phyloP scores from a whole-genome alignment of 2,888 invertebrate genomes.

The Escarpia spicata region DNA sequence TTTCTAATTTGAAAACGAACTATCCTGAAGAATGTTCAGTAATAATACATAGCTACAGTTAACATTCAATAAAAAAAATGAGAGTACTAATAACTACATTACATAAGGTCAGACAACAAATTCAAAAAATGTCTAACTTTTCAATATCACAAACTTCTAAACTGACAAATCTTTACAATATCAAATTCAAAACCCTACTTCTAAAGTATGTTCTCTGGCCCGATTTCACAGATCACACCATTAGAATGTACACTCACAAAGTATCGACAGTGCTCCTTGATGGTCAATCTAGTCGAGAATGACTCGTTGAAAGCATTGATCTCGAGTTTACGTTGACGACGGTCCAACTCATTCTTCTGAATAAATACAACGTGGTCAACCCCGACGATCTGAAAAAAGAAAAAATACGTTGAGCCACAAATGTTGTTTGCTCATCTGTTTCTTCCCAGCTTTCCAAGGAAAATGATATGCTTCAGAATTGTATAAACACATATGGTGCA shows the following conservation, averaged over 20 bases:
- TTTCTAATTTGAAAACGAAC: too few relatives aligned
- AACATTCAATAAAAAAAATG: background rate
- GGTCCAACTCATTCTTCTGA: constrained; percentile 87
- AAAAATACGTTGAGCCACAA: background rate
- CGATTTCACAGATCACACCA: background rate
- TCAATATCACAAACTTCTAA: too few relatives aligned
- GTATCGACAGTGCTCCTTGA: constrained; percentile 88
- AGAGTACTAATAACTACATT: background rate
- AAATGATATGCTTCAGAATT: background rate
- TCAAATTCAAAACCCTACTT: background rate
- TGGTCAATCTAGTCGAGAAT: constrained; percentile 83
- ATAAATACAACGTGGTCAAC: constrained; percentile 90
- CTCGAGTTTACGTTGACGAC: constrained; percentile 79
- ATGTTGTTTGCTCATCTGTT: background rate
- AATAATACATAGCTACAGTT: background rate
- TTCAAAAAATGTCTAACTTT: background rate
- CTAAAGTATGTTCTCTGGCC: background rate
- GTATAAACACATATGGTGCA: too few relatives aligned
- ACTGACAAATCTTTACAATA: background rate
- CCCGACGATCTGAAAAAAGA: constrained; percentile 78
- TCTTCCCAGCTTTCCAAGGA: background rate
- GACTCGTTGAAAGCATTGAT: constrained; percentile 94
- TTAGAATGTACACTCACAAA: constrained; percentile 73
- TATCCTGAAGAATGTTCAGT: too few relatives aligned
- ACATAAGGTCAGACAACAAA: background rate